Percentiles rank a stretch among this genome's conserved stretches.
These are phyloP conservation scores for Nephrocerus scutellatus DNA, from an alignment of 2,888 invertebrate species.

Conservation along the genomic window DNA sequence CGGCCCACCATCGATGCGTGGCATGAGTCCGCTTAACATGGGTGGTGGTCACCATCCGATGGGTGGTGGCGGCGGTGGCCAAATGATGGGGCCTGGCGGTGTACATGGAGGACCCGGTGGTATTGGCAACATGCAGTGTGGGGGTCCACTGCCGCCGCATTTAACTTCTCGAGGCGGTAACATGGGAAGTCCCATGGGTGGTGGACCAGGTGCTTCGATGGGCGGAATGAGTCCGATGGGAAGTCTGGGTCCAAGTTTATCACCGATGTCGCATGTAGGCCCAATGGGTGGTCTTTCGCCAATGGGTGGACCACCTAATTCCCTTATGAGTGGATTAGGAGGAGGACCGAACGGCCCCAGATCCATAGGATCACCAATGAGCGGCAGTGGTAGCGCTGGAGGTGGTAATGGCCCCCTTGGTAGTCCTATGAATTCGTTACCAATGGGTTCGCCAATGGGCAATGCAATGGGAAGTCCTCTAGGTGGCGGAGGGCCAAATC, in stretches of 20 bases:
- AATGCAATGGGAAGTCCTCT: slow-evolving; percentile 69
- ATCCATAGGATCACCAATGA: slow-evolving; percentile 65
- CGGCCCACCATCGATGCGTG: slow-evolving; percentile 46
- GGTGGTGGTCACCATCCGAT: slow-evolving; percentile 30
- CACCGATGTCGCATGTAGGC: slow-evolving; percentile 42
- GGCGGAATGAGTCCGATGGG: slow-evolving; percentile 54
- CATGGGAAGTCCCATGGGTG: slow-evolving; percentile 53
- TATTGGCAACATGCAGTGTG: slow-evolving; percentile 38
- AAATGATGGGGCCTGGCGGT: slow-evolving; percentile 21
- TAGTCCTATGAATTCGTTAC: slow-evolving; percentile 65
- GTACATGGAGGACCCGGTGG: slow-evolving; percentile 25
- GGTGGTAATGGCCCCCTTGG: slow-evolving; percentile 55
- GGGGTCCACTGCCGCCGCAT: slow-evolving; percentile 43
- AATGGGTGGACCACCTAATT: slow-evolving; percentile 58
- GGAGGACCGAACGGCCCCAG: slow-evolving; percentile 50
- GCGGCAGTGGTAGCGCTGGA: slow-evolving; percentile 50
- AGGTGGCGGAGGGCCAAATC: slow-evolving; percentile 28
- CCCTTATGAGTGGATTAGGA: slow-evolving; percentile 51
- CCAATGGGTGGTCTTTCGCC: slow-evolving; percentile 55
- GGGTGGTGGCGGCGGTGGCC: slow-evolving; percentile 23
- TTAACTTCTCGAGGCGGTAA: slow-evolving; percentile 44
- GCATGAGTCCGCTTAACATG: slow-evolving; percentile 46
- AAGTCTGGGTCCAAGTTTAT: slow-evolving; percentile 48
- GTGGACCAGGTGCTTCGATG: slow-evolving; percentile 43
- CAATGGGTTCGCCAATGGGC: slow-evolving; percentile 65